These are phyloP conservation scores for Coregonus ussuriensis DNA, from an alignment of 2,797 vertebrate species.

Conservation along the genomic window DNA sequence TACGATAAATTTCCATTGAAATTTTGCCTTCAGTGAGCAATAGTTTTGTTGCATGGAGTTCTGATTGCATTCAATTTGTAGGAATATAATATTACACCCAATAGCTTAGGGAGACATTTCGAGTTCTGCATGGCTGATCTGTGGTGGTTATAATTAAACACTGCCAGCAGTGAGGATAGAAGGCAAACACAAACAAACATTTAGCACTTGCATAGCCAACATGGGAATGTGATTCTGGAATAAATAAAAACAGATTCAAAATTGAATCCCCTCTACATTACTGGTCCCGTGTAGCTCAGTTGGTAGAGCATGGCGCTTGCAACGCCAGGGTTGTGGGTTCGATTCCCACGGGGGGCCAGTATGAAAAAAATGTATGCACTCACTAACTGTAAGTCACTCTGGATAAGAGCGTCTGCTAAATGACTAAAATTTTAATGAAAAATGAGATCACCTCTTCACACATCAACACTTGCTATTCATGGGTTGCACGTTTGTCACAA, in stretches of 20 bases:
- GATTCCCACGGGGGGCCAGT: too few relatives aligned
- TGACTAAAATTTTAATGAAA: too few relatives aligned
- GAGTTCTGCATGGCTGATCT: background rate
- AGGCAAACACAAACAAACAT: background rate
- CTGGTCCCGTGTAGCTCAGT: too few relatives aligned
- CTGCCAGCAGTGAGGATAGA: background rate
- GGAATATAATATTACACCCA: background rate
- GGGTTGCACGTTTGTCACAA: too few relatives aligned
- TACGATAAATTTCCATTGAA: background rate
- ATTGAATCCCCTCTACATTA: background rate
- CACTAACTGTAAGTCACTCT: too few relatives aligned
- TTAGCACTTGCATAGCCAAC: background rate
- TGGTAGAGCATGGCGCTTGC: too few relatives aligned
- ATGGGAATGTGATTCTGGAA: background rate
- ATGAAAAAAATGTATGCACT: too few relatives aligned
- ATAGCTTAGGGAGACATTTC: background rate
- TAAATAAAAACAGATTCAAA: background rate
- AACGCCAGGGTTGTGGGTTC: too few relatives aligned
- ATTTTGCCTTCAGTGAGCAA: background rate
- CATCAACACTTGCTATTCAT: too few relatives aligned
- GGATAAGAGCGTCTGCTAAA: too few relatives aligned
- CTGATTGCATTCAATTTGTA: background rate
- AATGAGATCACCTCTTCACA: too few relatives aligned
- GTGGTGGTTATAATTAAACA: background rate
- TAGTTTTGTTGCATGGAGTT: background rate